phyloP scores from a whole-genome alignment of 2,113 vertebrate genomes.

The Capra hircus region DNA sequence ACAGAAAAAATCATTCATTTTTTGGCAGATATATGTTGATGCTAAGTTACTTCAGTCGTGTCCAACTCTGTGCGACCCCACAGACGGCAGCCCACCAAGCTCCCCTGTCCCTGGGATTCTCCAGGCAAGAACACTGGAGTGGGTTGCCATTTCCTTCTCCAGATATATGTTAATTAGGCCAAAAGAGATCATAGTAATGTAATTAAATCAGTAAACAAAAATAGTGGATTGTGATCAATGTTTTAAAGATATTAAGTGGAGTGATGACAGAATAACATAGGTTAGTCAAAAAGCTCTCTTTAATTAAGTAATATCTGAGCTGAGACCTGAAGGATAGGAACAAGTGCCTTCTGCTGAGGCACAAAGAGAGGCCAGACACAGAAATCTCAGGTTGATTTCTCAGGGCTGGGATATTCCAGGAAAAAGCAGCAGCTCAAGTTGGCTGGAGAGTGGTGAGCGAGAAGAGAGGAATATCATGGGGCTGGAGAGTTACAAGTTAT shows the following conservation, averaged over 20 bases:
- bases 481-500: neutral
- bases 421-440: neutral
- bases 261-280: neutral
- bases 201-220: neutral
- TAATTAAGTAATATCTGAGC: neutral
- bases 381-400: neutral
- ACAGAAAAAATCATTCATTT: neutral
- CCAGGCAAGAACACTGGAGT: too few relatives aligned
- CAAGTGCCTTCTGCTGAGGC: neutral
- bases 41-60: too few relatives aligned
- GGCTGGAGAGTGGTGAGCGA: neutral
- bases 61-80: too few relatives aligned
- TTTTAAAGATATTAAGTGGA: neutral
- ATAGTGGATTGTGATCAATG: neutral
- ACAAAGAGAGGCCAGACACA: neutral
- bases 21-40: neutral
- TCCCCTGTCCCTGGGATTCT: too few relatives aligned
- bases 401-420: neutral
- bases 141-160: too few relatives aligned
- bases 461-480: rapidly evolving
- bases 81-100: too few relatives aligned
- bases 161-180: neutral
- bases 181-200: neutral
- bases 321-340: neutral
- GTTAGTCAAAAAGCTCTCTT: neutral